Evolutionary conservation across 2,113 vertebrate species (phyloP), one percentile per base, ranked within the genome.

Genomic region (Lathamus discolor): DNA sequence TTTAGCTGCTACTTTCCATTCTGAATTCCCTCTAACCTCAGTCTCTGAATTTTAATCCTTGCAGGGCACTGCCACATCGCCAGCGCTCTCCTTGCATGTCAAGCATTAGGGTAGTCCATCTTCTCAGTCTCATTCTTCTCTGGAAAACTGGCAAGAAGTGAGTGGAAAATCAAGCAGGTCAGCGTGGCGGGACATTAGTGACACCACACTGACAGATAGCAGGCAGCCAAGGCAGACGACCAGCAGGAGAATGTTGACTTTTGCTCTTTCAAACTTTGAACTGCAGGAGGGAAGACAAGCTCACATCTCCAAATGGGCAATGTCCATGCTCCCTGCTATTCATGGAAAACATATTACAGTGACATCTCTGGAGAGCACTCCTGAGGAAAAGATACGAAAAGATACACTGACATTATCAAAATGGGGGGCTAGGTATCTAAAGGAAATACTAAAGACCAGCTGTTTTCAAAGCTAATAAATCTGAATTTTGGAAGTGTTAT

Each of bases 191-290:
- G 82, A 41, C 54, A 7, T 43, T 6, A 51, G 74, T 44, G 93
- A 72, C 83, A 79, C 76, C 78, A 83, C 31, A 31, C 48, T 63
- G 93, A 61, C 95, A 88, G 85, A 66, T 6, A 90, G 62, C 92
- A 88, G 35, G 83, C 83, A 88, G 80, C 7, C 78, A 41, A 55
- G 37, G 74, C 90, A 85, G 86, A 69, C 7, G 57, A 80, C 31
- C 73, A 85, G 51, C 35, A 0, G 82, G 73, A 85, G 44, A 73
- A 67, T 3, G 4, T 20, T 96, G 93, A 96, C 96, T 94, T 96
- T 91, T 94, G 96, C 92, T 94, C 95, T 96, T 96, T 91, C 91
- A 94, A 66, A 96, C 96, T 95, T 97, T 94, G 93, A 73, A 87
- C 96, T 62, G 83, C 86, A 44, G 92, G 92, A 92, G 88, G 69